These are phyloP conservation scores for Heliconius hortense DNA, from an alignment of 2,888 invertebrate species.

Conservation along the genomic window DNA sequence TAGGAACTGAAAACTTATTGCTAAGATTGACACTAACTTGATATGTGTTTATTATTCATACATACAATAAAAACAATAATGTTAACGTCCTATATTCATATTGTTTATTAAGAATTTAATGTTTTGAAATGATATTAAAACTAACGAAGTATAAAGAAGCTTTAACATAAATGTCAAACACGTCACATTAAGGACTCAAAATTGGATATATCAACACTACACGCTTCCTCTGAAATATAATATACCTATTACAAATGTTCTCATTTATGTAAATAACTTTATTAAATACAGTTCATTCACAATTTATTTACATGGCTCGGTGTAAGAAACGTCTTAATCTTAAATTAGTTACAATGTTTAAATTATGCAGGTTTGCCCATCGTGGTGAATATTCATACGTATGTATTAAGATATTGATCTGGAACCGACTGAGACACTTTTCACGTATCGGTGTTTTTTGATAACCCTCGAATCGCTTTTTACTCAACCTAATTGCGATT, in stretches of 20 bases:
- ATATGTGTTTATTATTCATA: too few relatives aligned
- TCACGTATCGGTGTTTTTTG: constrained; percentile 33
- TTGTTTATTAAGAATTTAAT: not conserved
- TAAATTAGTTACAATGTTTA: constrained; percentile 38
- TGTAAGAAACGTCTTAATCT: constrained; percentile 32
- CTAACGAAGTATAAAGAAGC: not conserved
- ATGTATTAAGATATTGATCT: constrained; percentile 39
- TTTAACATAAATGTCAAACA: constrained; percentile 11
- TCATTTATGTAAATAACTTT: constrained; percentile 36
- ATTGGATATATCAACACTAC: constrained; percentile 29
- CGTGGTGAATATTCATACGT: constrained; percentile 36
- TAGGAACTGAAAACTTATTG: not conserved
- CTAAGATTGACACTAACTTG: too few relatives aligned
- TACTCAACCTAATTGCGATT: constrained; percentile 59
- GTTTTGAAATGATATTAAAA: not conserved
- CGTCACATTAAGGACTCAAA: constrained; percentile 33
- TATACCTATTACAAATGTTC: constrained; percentile 28
- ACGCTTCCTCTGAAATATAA: constrained; percentile 27
- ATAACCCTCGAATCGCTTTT: constrained; percentile 45
- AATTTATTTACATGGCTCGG: constrained; percentile 21
- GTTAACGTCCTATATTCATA: not conserved
- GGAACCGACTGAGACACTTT: constrained; percentile 33
- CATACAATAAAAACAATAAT: too few relatives aligned
- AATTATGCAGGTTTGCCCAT: constrained; percentile 34
- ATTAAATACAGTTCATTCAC: constrained; percentile 26